Evolutionary conservation across 2,888 invertebrate species (phyloP).

Genomic region (Colletes collaris): DNA sequence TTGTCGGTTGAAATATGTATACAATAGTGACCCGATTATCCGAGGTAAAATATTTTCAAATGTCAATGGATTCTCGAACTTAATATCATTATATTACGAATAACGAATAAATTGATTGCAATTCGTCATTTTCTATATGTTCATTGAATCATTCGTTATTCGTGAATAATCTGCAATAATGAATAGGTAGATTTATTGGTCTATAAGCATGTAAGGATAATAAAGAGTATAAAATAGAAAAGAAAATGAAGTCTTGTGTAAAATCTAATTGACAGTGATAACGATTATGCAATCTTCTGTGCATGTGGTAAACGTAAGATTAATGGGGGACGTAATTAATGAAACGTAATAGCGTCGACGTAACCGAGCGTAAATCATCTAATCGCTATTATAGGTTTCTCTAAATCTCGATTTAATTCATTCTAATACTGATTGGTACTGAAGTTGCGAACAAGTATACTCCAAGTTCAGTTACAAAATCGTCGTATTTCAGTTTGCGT

Average conservation of each 20-base stretch:
- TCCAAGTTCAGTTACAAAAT: neutral
- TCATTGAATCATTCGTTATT: too few species aligned
- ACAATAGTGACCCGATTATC: too few species aligned
- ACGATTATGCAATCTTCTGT: constrained; percentile 30
- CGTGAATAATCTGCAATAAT: too few species aligned
- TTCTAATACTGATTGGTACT: neutral
- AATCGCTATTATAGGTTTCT: neutral
- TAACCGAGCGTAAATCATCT: neutral
- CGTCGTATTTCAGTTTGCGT: neutral
- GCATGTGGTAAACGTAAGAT: constrained; percentile 6
- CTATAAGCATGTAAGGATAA: neutral
- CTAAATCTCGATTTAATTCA: neutral
- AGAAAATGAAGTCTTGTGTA: neutral
- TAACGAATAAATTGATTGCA: too few species aligned
- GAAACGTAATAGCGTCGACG: constrained; percentile 2
- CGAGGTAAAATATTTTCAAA: too few species aligned
- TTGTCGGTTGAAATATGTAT: too few species aligned
- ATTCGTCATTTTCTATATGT: too few species aligned
- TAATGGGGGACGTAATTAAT: constrained; percentile 8
- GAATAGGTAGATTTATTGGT: neutral
- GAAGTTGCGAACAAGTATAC: neutral
- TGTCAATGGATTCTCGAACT: too few species aligned
- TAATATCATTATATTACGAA: too few species aligned
- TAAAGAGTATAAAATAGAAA: neutral
- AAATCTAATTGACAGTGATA: neutral